Base-by-base conservation (phyloP, 2,797 vertebrate species). In the Garrulus glandarius region DNA sequence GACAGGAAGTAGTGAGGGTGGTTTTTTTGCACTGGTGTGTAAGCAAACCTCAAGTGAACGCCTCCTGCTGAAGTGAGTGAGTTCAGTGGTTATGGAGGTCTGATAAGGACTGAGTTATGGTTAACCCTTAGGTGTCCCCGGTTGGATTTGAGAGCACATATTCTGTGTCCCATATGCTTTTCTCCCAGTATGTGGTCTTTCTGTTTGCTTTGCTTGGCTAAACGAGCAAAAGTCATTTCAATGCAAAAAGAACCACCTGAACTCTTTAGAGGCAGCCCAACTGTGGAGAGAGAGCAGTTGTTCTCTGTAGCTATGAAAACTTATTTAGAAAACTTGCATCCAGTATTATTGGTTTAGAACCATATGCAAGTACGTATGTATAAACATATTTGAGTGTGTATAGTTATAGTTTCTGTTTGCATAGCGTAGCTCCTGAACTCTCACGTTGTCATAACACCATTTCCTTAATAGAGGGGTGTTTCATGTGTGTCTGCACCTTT, bases 331-430 rank as follows among this genome's bases (percentile, higher is more conserved):
- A 74, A 61, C 7, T 39, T 56, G 15, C 3, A 24, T 0, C 0
- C 2, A 29, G 7, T 49, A 11, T 27, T 0, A 19, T 3, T 34
- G 15, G 15, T 67, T 70, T 84, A n/a, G 20, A 71, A 68, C 34
- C 5, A 21, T 30, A 27, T 1, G 15, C 20, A 36, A 6, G 3
- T 57, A 7, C 1, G 1, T n/a, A 4, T 7, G 4, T 30, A 11
- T 13, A 22, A 29, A 15, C 6, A 5, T n/a, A 36, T 13, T 41
- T 24, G 5, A 32, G 8, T 50, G 14, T 13, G 5, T 30, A 14
- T 20, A 4, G 44, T 21, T 13, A 15, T 6, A 57, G 11, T 20
- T 76, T 43, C 30, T 84, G 19, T 80, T 92, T 80, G 44, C 20
- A 19, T 36, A 55, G 56, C 20, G 3, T 23, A 34, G 5, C 11